These are phyloP conservation scores for Chrysochloris asiatica DNA, from an alignment of 2,113 vertebrate genomes.

Conservation along the genomic window DNA sequence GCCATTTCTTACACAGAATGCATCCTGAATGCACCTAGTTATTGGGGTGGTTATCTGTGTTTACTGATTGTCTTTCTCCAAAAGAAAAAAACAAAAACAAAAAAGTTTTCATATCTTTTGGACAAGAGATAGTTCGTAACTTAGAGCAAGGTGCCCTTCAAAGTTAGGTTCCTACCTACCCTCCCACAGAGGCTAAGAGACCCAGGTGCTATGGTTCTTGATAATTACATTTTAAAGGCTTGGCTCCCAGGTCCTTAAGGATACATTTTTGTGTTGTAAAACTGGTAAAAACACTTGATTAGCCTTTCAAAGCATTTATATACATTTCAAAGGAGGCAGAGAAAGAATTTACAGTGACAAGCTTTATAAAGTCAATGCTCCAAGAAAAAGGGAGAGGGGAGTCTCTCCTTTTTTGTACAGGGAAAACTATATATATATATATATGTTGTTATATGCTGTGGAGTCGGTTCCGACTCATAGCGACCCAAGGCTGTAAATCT, in stretches of 20 bases:
- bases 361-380: not conserved
- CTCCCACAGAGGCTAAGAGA: not conserved
- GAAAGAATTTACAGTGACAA: not conserved
- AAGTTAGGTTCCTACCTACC: not conserved
- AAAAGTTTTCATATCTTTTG: not conserved
- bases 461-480: too few relatives aligned
- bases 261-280: not conserved
- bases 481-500: too few relatives aligned
- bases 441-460: too few relatives aligned
- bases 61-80: not conserved
- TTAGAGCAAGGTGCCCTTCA: not conserved
- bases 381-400: not conserved
- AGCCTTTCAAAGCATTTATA: not conserved
- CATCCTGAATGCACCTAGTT: not conserved
- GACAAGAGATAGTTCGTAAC: not conserved
- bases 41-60: not conserved
- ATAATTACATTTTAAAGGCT: not conserved
- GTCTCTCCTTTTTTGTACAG: not conserved
- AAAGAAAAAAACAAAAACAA: not conserved
- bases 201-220: not conserved
- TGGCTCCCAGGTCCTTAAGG: not conserved
- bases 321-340: not conserved
- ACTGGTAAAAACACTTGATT: not conserved
- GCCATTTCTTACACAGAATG: not conserved
- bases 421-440: not conserved